phyloP scores from a whole-genome alignment of 37 sponge, comb jelly and placozoan genomes.

The Hexactinellida sp. region DNA sequence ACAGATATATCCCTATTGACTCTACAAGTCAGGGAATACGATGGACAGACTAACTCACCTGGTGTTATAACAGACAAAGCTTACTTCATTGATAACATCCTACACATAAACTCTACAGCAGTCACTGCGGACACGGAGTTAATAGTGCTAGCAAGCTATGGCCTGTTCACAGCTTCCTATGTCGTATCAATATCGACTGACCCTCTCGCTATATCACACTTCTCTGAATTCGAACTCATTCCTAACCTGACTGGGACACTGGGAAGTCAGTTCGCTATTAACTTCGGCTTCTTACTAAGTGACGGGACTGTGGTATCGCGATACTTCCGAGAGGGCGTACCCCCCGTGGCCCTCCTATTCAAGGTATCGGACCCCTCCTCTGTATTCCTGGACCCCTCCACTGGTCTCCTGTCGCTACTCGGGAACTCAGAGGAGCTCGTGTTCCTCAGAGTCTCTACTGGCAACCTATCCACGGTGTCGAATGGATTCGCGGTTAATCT shows the following conservation, averaged over 20 bases:
- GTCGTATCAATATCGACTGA: background rate
- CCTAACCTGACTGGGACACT: background rate
- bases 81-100: background rate
- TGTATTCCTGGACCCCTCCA: background rate
- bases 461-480: background rate
- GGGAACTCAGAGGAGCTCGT: background rate
- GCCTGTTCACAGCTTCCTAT: background rate
- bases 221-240: background rate
- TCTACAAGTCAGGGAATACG: background rate
- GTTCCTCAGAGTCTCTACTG: background rate
- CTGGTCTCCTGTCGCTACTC: background rate
- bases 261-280: background rate
- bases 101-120: background rate
- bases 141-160: background rate
- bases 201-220: background rate
- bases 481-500: background rate
- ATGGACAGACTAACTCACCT: background rate
- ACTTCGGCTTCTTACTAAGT: background rate
- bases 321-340: background rate
- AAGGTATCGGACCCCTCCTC: background rate
- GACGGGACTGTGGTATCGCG: background rate
- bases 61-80: background rate
- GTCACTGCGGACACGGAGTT: background rate
- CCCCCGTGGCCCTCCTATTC: background rate
- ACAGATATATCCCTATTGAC: background rate